phyloP scores from a whole-genome alignment of 2,113 vertebrate species.

The Corapipo altera region DNA sequence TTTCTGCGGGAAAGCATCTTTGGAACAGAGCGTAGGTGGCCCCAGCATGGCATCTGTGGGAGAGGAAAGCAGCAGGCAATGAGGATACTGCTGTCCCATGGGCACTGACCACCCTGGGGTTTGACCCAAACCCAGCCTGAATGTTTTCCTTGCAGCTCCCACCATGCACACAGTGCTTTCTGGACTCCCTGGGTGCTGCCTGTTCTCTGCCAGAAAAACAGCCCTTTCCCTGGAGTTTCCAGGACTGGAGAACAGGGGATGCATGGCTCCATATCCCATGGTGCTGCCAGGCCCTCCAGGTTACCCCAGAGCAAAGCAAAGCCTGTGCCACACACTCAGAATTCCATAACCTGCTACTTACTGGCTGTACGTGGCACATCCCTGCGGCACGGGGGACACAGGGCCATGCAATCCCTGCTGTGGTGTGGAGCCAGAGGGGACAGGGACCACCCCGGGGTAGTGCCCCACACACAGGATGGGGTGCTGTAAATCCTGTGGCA shows the following conservation, averaged over 20 bases:
- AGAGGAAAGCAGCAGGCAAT: neutral
- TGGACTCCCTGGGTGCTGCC: neutral
- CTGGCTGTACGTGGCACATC: neutral
- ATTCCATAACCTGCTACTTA: neutral
- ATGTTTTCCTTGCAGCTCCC: neutral
- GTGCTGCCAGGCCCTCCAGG: neutral
- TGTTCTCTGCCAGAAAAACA: neutral
- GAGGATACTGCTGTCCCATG: neutral
- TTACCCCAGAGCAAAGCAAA: neutral
- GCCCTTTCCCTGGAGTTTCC: neutral
- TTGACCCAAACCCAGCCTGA: neutral
- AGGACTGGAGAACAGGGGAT: neutral
- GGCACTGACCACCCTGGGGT: neutral
- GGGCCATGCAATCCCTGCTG: rapidly evolving
- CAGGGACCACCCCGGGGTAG: neutral
- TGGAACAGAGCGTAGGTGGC: slow-evolving; percentile 33
- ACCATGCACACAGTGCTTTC: rapidly evolving
- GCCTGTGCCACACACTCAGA: neutral
- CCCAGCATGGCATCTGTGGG: slow-evolving; percentile 41
- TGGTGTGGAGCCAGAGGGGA: rapidly evolving
- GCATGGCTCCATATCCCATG: neutral
- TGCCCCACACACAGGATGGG: neutral
- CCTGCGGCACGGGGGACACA: neutral
- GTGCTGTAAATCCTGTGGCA: neutral
- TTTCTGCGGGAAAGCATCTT: slow-evolving; percentile 76